A percentile compares a stretch with the other conserved stretches of the same genome.
These are phyloP conservation scores for Thelaira solivaga DNA, from an alignment of 2,888 invertebrate genomes.

Conservation along the genomic window DNA sequence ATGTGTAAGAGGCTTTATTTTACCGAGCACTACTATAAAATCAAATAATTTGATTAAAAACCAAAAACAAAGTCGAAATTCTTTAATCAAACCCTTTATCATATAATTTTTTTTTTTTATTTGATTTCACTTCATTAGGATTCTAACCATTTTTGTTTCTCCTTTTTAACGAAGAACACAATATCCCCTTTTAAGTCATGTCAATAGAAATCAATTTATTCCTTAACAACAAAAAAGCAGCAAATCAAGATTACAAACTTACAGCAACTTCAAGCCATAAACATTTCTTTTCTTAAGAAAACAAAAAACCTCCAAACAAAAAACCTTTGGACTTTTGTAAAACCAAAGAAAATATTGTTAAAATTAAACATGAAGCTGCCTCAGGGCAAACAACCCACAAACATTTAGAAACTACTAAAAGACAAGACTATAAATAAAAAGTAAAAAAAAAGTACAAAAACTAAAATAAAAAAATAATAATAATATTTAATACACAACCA, in stretches of 20 bases:
- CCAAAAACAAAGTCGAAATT: too few relatives aligned
- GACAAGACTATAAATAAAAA: constrained; percentile 31
- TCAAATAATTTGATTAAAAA: too few relatives aligned
- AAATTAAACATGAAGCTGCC: constrained; percentile 42
- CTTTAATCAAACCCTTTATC: too few relatives aligned
- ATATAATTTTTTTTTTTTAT: too few relatives aligned
- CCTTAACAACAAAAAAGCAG: neutral
- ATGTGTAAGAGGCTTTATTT: too few relatives aligned
- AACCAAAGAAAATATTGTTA: neutral
- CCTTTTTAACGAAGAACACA: neutral
- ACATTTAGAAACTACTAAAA: constrained; percentile 33
- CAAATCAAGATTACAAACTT: constrained; percentile 41
- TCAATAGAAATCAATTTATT: constrained; percentile 40
- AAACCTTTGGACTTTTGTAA: constrained; percentile 14
- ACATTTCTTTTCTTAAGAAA: constrained; percentile 23
- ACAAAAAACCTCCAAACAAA: neutral
- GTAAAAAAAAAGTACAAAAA: too few relatives aligned
- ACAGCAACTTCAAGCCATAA: constrained; percentile 19
- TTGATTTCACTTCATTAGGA: neutral
- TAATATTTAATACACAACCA: constrained; percentile 6
- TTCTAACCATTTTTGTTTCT: too few relatives aligned
- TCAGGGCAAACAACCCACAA: constrained; percentile 32
- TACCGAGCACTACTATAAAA: too few relatives aligned
- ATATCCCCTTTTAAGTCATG: constrained; percentile 13
- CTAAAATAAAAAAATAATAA: too few relatives aligned